Evolutionary conservation across 2,113 vertebrate species (phyloP).

Genomic region (Phodopus roborovskii): DNA sequence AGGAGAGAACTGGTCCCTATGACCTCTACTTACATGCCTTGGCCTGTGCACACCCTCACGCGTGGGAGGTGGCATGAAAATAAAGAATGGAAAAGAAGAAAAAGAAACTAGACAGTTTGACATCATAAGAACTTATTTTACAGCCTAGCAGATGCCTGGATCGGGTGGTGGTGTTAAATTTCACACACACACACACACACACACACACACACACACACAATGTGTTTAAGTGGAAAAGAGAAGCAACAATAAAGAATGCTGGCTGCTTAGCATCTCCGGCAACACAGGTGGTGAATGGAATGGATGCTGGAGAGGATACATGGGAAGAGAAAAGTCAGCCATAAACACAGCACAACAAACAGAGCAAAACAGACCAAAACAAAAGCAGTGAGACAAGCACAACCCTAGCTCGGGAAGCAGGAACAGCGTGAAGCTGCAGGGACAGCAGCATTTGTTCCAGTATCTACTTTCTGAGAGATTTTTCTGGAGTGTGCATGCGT

Average conservation of each 20-base stretch:
- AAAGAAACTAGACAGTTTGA: neutral
- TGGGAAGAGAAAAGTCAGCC: neutral
- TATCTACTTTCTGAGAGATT: neutral
- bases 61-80: no score
- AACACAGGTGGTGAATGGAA: neutral
- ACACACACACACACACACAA: neutral
- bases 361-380: neutral
- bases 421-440: no score
- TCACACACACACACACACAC: neutral
- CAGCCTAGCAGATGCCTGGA: neutral
- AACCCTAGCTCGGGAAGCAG: neutral
- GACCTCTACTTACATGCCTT: neutral
- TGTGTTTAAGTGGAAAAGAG: neutral
- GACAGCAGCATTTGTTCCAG: accelerated
- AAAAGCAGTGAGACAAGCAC: neutral
- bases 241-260: neutral
- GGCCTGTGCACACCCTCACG: neutral
- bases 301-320: neutral
- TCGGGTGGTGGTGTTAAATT: neutral
- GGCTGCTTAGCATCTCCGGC: neutral
- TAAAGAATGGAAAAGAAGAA: neutral
- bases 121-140: neutral
- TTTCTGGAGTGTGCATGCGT: neutral
- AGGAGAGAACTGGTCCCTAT: neutral
- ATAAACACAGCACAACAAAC: neutral